Evolutionary conservation across 2,888 invertebrate species (phyloP), one percentile per base, ranked within the genome.

Genomic region (Temnothorax ravouxi): DNA sequence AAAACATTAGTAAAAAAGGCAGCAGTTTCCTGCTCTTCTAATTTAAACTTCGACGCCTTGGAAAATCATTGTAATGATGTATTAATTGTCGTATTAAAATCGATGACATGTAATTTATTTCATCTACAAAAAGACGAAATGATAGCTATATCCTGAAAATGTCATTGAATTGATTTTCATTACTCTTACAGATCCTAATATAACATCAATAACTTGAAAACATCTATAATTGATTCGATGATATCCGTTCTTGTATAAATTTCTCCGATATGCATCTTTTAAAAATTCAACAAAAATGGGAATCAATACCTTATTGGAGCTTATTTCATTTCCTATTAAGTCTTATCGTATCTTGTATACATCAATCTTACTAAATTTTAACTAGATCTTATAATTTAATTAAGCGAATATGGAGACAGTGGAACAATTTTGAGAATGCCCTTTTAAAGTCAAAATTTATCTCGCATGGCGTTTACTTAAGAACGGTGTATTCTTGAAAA

Each of bases 401-500:
- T 25, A 25, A 77, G 8, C 2, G 3, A 9, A 9, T 9, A 34
- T 6, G 15, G 11, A 56, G 44, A 21, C 15, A 6, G 6, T 21
- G n/a, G 21, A 18, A 38, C 34, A 72, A 25, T 59, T 38, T 56
- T 38, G n/a, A 59, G 61, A 71, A 80, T 47, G 72, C 25, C 11
- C 3, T 21, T 38, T 72, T 44, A 38, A 59, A 59, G 67, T 77
- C 41, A 21, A 59, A 79, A 59, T 47, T 77, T 72, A 38, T 61
- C 34, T 44, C 21, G 25, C 79, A 18, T 13, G 21, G 38, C 59
- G 71, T 47, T 29, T 72, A 41, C 38, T 72, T 72, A 59, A 50
- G 21, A 47, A 47, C 72, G n/a, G 44, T 52, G 52, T 67, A 52
- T 18, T 61, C 79, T 80, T 72, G 79, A 61, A 72, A 72, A 25